A percentile compares a stretch with the other conserved stretches of the same genome.
Conservation (phyloP, 2,888 invertebrate genomes). For the Amiota mariae region DNA sequence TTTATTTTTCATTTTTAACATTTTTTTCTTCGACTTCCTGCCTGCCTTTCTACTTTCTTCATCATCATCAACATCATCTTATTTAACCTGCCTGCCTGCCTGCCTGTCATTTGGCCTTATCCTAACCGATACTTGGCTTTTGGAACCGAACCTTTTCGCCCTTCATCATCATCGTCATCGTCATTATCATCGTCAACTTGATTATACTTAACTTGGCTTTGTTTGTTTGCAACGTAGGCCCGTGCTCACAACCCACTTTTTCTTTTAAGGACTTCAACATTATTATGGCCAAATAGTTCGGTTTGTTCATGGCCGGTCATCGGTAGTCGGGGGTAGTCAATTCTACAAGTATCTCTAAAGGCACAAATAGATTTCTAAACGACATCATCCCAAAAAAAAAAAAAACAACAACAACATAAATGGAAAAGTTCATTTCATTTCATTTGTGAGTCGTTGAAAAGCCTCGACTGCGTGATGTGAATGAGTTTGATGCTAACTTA, state of each 20-base stretch:
- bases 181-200: slow-evolving; percentile 5
- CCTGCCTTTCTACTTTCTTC: not conserved
- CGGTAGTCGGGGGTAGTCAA: not conserved
- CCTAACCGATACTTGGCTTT: slow-evolving; percentile 16
- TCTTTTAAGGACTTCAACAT: slow-evolving; percentile 27
- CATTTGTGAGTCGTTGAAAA: slow-evolving; percentile 18
- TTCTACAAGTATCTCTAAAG: slow-evolving; percentile 3
- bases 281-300: slow-evolving; percentile 28
- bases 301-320: not conserved
- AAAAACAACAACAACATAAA: too few species aligned
- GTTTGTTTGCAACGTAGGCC: not conserved
- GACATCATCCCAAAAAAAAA: not conserved
- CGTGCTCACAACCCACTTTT: not conserved
- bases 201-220: slow-evolving; percentile 23
- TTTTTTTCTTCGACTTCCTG: not conserved
- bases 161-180: not conserved
- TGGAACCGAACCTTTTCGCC: not conserved
- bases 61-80: not conserved
- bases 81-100: not conserved
- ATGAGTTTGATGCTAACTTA: slow-evolving; percentile 10
- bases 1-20: slow-evolving; percentile 57
- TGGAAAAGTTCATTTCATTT: slow-evolving; percentile 27
- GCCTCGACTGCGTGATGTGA: slow-evolving; percentile 26
- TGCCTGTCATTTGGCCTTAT: not conserved
- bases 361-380: slow-evolving; percentile 27